Evolutionary conservation across 2,113 vertebrate species (phyloP), one percentile per base, ranked within the genome.

Genomic region (Centrocercus urophasianus): DNA sequence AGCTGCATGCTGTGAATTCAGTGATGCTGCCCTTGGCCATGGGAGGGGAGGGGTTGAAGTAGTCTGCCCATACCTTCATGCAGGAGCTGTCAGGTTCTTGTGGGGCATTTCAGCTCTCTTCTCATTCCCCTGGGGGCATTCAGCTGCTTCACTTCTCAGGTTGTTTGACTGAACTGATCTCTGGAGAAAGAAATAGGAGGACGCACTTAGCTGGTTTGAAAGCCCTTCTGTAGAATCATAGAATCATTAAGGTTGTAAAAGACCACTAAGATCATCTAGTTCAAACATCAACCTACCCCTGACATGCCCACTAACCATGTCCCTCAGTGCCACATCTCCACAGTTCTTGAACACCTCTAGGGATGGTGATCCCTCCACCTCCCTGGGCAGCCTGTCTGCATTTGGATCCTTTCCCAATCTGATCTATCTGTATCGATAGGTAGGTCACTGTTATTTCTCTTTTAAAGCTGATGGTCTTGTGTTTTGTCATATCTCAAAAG

Each of bases 51-150:
- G 75, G 21, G 15, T 13, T 36, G 42, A 21, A 81, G 7, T 0
- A 0, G 9, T 36, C 18, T 63, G 63, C 47, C 19, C 8, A 28
- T 0, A 0, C 25, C 32, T 45, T 66, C 1, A 0, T 9, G 24
- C 30, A 57, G 61, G 56, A 74, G 43, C 56, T 18, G 24, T 74
- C 28, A 13, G 61, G 20, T 12, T 7, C 34, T 59, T 17, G 8
- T 8, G 45, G 66, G 64, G 24, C 21, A 15, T 27, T 82, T 45
- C 13, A 18, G 25, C 19, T 43, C 32, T 6, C 16, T 47, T 54
- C 61, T 64, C 1, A 2, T 15, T 8, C 12, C 3, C 3, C 34
- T 2, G 7, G 17, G 54, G 38, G 8, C 20, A n/a, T 66, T 64
- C 24, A 8, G 24, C 24, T 67, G 73, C 21, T 2, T 64, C 52